Percentiles rank a stretch among this genome's conserved stretches.
These are phyloP conservation scores for Scotopteryx bipunctaria DNA, from an alignment of 2,888 invertebrate genomes.

Conservation along the genomic window DNA sequence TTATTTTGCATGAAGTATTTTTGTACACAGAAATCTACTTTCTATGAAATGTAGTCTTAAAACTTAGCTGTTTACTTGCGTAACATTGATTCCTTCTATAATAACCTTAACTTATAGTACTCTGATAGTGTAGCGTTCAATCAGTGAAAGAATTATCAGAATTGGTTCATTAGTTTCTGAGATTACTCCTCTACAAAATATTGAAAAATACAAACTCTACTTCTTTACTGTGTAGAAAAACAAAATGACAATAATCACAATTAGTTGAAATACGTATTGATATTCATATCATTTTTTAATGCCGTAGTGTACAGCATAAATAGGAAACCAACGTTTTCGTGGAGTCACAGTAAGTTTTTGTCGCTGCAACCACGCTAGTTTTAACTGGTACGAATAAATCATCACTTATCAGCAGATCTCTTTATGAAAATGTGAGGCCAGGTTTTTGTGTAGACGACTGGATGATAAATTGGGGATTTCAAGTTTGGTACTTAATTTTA, in stretches of 20 bases:
- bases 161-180: too few species aligned
- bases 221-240: too few species aligned
- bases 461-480: constrained; percentile 33
- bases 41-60: too few species aligned
- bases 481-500: constrained; percentile 26
- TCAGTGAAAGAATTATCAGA: too few species aligned
- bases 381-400: constrained; percentile 40
- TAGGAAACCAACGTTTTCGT: constrained; percentile 31
- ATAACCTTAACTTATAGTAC: too few species aligned
- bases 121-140: too few species aligned
- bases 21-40: too few species aligned
- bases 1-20: too few species aligned
- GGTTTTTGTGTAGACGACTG: constrained; percentile 37
- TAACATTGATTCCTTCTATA: too few species aligned
- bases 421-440: constrained; percentile 40
- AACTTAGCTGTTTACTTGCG: too few species aligned
- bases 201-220: too few species aligned
- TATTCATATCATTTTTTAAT: not conserved
- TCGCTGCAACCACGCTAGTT: constrained; percentile 36
- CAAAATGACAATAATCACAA: not conserved
- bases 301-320: constrained; percentile 4
- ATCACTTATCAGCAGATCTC: constrained; percentile 39
- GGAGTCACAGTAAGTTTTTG: constrained; percentile 35
- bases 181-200: too few species aligned
- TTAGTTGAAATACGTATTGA: not conserved